phyloP scores from a whole-genome alignment of 1,140 invertebrate genomes.

The Psix sp. region DNA sequence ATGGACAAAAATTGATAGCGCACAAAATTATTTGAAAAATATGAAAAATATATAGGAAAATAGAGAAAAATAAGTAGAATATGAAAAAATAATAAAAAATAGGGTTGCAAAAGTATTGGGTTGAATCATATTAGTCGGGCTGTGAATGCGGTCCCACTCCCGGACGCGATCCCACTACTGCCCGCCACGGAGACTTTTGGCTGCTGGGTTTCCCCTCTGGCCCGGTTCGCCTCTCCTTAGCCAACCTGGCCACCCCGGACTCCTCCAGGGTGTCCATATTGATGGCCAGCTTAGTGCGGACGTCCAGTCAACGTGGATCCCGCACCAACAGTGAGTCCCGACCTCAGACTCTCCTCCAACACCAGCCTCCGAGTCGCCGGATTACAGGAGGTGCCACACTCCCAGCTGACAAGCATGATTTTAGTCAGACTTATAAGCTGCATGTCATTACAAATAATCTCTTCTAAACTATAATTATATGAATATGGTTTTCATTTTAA shows the following conservation, averaged over 20 bases:
- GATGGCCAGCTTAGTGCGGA: slow-evolving; percentile 94
- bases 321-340: slow-evolving; percentile 83
- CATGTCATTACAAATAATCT: neutral
- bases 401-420: slow-evolving; percentile 81
- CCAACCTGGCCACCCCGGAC: slow-evolving; percentile 89
- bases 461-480: neutral
- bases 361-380: slow-evolving; percentile 92
- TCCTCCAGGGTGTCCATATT: slow-evolving; percentile 92
- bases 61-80: slow-evolving; percentile 13
- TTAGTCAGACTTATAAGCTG: slow-evolving; percentile 37
- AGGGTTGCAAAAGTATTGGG: slow-evolving; percentile 84
- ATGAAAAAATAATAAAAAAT: slow-evolving; percentile 61
- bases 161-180: slow-evolving; percentile 98
- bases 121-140: slow-evolving; percentile 91
- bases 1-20: slow-evolving; percentile 6
- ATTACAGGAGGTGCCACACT: slow-evolving; percentile 95
- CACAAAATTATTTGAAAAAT: slow-evolving; percentile 9
- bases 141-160: slow-evolving; percentile 90
- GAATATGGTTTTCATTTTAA: too few species aligned
- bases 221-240: slow-evolving; percentile 96
- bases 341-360: slow-evolving; percentile 89
- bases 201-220: slow-evolving; percentile 97
- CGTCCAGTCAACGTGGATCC: slow-evolving; percentile 87
- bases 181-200: slow-evolving; percentile 96
- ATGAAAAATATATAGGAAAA: slow-evolving; percentile 36